Evolutionary conservation across 2,797 vertebrate species (phyloP).

Genomic region (Takifugu rubripes): DNA sequence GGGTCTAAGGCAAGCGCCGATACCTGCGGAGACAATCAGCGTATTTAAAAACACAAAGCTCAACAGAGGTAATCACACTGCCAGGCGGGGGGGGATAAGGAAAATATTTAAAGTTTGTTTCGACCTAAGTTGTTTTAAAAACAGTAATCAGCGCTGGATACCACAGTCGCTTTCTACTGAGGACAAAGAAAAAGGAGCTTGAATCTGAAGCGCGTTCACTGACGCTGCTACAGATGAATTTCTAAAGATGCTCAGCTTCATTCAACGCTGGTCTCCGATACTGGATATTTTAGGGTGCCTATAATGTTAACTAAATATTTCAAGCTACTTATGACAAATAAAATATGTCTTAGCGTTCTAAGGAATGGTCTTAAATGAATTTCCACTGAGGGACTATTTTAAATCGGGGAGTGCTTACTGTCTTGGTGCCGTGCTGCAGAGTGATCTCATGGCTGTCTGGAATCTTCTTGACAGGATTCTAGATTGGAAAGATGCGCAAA

Average conservation of each 20-base stretch:
- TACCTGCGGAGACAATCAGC: slow-evolving; percentile 50
- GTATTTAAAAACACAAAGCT: slow-evolving; percentile 3
- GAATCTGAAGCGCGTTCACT: slow-evolving; percentile 1
- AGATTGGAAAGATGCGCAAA: slow-evolving; percentile 13
- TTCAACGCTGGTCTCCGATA: not conserved
- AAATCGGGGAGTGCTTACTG: slow-evolving; percentile 75
- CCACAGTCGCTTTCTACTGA: not conserved
- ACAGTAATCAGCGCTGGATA: slow-evolving; percentile 13
- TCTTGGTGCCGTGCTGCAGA: slow-evolving; percentile 89
- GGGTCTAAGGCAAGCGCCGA: slow-evolving; percentile 87
- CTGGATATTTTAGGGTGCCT: slow-evolving; percentile 9
- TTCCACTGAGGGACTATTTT: not conserved
- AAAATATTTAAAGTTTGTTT: slow-evolving; percentile 12
- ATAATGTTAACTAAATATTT: slow-evolving; percentile 10
- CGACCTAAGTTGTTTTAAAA: slow-evolving; percentile 5
- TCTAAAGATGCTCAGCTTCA: slow-evolving; percentile 1
- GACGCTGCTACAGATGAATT: not conserved
- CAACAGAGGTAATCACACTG: not conserved
- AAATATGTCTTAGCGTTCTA: slow-evolving; percentile 2
- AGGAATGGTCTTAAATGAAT: too few relatives aligned
- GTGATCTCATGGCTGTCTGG: slow-evolving; percentile 97
- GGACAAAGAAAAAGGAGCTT: not conserved
- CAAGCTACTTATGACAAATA: not conserved
- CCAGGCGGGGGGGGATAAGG: not conserved
- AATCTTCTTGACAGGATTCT: slow-evolving; percentile 93